Evolutionary conservation across 2,888 invertebrate genomes (phyloP).

Genomic region (Syrista parreyssii): DNA sequence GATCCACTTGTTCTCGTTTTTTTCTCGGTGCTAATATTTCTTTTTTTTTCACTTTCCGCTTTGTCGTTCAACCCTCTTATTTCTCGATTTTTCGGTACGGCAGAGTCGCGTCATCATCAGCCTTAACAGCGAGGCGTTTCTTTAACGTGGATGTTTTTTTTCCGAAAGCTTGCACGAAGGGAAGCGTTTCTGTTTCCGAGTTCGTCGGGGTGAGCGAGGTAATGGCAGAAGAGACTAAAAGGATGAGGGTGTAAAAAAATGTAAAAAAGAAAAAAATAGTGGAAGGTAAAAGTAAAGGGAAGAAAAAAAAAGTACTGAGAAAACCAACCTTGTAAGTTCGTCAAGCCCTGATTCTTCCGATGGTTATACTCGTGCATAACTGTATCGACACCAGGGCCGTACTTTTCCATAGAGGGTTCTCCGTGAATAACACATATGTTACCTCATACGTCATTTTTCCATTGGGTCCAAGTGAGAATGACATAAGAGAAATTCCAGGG

Average conservation of each 20-base stretch:
- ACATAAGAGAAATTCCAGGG: too few species aligned
- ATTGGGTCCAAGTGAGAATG: too few species aligned
- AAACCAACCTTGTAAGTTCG: background rate
- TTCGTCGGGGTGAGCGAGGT: too few species aligned
- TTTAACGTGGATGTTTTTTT: too few species aligned
- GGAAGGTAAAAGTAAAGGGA: background rate
- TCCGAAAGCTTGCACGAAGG: too few species aligned
- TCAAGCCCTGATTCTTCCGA: background rate
- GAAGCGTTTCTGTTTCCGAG: too few species aligned
- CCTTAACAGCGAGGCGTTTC: slow-evolving; percentile 9
- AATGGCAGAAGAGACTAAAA: too few species aligned
- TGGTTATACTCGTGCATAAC: background rate
- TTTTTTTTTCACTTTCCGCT: slow-evolving; percentile 25
- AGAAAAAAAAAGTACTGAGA: background rate
- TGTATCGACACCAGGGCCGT: background rate
- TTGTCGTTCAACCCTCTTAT: slow-evolving; percentile 23
- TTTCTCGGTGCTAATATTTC: slow-evolving; percentile 15
- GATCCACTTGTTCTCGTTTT: slow-evolving; percentile 12
- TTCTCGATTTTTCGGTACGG: slow-evolving; percentile 21
- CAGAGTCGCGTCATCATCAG: slow-evolving; percentile 36
- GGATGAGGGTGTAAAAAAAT: too few species aligned
- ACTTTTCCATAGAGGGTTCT: too few species aligned
- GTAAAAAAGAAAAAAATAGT: too few species aligned
- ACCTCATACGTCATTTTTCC: too few species aligned
- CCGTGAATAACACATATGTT: too few species aligned